Base-by-base conservation (phyloP, 1,140 invertebrate species). In the Bombus confusus region DNA sequence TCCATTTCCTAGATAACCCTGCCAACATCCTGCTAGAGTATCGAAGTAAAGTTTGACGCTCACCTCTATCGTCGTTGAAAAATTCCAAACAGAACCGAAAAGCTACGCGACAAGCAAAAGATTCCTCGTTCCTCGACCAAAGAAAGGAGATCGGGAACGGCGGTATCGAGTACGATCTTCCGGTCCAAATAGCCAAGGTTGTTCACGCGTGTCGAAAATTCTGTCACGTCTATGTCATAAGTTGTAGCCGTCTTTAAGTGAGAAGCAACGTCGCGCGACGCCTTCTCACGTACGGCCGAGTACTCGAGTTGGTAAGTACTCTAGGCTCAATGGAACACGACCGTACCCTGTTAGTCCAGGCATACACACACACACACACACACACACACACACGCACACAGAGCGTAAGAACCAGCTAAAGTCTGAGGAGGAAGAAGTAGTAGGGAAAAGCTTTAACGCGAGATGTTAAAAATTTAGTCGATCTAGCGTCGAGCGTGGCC, bases 191-290 rank as follows among this genome's bases (percentile, higher is more conserved):
- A 59, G 28, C 12, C 59, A n/a, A n/a, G 28, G 3, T 62, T n/a
- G 28, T 62, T n/a, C 59, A 62, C 59, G 59, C 59, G 28, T 62
- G 59, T 86, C 76, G 62, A 73, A 86, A 92, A 92, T 92, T 93
- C 85, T 80, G 88, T 93, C 91, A 93, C 92, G 91, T 91, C 80
- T 87, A 74, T 87, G 87, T 92, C 90, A 86, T 92, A 91, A 93
- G 91, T 93, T 86, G 86, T 89, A 80, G 80, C 64, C 87, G 87
- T 81, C 86, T 93, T 91, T 92, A 92, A 92, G 90, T 92, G 91
- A 92, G 92, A 92, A 92, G 92, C 89, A 92, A 92, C 89, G 82
- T 59, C 66, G 76, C 62, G n/a, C n/a, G n/a, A n/a, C n/a, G 59
- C 82, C 62, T 75, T 57, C 72, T 73, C 72, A 75, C 68, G 73